Evolutionary conservation across 2,797 vertebrate species (phyloP).

Genomic region (Oophaga sylvatica): DNA sequence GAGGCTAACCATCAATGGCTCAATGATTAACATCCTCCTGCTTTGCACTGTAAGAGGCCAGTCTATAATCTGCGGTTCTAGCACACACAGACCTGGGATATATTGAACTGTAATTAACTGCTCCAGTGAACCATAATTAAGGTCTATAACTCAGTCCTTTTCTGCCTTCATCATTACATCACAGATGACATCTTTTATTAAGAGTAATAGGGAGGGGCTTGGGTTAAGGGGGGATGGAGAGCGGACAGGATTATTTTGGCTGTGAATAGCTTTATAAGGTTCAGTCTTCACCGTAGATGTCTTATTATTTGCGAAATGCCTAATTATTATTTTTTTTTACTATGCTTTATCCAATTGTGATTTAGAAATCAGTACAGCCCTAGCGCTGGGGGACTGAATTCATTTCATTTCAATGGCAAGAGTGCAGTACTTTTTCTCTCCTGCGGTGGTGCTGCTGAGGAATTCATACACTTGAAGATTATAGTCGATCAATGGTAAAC

Average conservation of each 20-base stretch:
- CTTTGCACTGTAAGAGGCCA: slow-evolving; percentile 43
- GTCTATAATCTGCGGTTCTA: slow-evolving; percentile 53
- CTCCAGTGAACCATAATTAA: slow-evolving; percentile 61
- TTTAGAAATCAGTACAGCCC: background rate
- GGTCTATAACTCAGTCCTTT: slow-evolving; percentile 54
- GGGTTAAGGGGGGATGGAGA: background rate
- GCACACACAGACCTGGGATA: slow-evolving; percentile 50
- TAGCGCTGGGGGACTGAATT: no score
- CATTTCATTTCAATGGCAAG: no score
- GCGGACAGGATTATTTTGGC: background rate
- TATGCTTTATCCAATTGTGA: background rate
- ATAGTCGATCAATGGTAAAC: no score
- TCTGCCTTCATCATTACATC: slow-evolving; percentile 54
- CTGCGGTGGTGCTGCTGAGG: no score
- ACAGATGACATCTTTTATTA: slow-evolving; percentile 51
- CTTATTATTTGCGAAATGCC: no score
- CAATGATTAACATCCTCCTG: slow-evolving; percentile 46
- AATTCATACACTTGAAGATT: no score
- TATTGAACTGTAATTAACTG: slow-evolving; percentile 63
- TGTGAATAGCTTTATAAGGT: background rate
- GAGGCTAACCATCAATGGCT: slow-evolving; percentile 42
- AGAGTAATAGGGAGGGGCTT: slow-evolving; percentile 54
- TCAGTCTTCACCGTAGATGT: background rate
- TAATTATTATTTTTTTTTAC: background rate
- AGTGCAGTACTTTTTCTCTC: no score